These are phyloP conservation scores for Simalia tracyae DNA, from an alignment of 2,797 vertebrate species.

Conservation along the genomic window DNA sequence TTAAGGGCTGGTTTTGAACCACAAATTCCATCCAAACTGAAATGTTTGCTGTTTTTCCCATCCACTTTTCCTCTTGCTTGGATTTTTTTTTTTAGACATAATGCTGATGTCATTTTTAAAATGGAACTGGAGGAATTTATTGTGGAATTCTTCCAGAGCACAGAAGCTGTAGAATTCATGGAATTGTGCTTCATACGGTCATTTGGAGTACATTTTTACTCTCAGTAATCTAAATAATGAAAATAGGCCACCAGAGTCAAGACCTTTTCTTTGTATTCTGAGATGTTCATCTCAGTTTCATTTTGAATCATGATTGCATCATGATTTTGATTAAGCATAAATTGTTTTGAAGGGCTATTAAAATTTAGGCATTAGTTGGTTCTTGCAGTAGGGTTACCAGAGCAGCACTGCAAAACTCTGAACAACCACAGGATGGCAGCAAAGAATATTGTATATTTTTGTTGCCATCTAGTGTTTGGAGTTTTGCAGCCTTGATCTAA, in stretches of 20 bases:
- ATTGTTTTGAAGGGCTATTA: too few species aligned
- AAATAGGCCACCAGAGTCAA: background rate
- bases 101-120: background rate
- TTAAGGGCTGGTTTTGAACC: background rate
- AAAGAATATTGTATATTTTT: too few species aligned
- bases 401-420: too few species aligned
- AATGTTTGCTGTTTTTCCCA: background rate
- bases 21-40: background rate
- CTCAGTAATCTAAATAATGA: background rate
- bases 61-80: background rate
- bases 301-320: too few species aligned
- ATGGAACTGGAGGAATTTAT: background rate
- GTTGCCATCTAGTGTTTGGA: too few species aligned
- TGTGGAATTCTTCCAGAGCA: background rate
- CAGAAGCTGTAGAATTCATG: background rate
- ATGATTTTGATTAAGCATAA: too few species aligned
- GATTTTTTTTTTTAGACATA: background rate
- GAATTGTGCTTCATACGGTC: background rate
- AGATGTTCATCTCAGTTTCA: background rate
- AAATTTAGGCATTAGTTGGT: too few species aligned
- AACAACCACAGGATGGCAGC: too few species aligned
- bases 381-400: too few species aligned
- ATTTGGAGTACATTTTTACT: background rate
- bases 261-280: background rate
- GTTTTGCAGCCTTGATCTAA: too few species aligned